Percentiles rank a stretch among this genome's conserved stretches.
These are phyloP conservation scores for Zoanthus solanderi DNA, from an alignment of 92 coral and sea anemone genomes.

Conservation along the genomic window DNA sequence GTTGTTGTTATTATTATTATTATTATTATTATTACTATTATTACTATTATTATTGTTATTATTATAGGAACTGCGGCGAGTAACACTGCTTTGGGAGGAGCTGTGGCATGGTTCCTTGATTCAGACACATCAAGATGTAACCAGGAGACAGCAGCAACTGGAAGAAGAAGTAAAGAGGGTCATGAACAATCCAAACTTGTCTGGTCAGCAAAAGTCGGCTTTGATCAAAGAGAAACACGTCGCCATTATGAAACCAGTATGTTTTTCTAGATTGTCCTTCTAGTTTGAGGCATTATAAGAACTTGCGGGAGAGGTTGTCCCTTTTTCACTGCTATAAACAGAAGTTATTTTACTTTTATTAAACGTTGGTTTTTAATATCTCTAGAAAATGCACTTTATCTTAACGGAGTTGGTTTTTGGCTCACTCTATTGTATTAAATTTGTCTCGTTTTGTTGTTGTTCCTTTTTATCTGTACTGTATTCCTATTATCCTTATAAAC, in stretches of 20 bases:
- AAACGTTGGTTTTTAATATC: too few species aligned
- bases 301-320: too few species aligned
- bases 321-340: background rate
- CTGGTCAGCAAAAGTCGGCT: constrained; percentile 83
- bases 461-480: too few species aligned
- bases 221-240: constrained; percentile 91
- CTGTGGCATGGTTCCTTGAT: constrained; percentile 97
- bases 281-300: background rate
- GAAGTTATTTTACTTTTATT: too few species aligned
- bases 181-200: constrained; percentile 79
- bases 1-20: too few species aligned
- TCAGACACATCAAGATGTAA: constrained; percentile 96
- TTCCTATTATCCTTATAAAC: too few species aligned
- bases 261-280: constrained; percentile 34
- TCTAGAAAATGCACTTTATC: too few species aligned
- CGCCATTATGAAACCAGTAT: constrained; percentile 98
- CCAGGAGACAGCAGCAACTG: constrained; percentile 89
- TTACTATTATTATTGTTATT: too few species aligned
- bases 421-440: too few species aligned
- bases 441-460: too few species aligned
- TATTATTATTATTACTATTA: too few species aligned
- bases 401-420: too few species aligned
- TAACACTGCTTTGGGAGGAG: constrained; percentile 97
- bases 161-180: constrained; percentile 98
- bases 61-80: constrained; percentile 80